Evolutionary conservation across 2,797 vertebrate species (phyloP).

Genomic region (Heterohyrax brucei): DNA sequence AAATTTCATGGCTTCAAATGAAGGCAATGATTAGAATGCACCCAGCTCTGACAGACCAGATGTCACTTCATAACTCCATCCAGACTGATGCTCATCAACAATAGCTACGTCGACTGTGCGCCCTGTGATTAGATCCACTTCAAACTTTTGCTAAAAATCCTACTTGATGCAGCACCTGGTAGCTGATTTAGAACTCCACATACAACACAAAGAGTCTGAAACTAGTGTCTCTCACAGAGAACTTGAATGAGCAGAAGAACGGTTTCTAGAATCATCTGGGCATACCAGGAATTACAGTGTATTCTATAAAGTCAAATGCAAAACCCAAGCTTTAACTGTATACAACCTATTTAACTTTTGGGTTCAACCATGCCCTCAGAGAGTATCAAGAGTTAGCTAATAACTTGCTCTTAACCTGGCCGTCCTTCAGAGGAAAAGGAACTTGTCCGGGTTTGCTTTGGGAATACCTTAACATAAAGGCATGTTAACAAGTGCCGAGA

Average conservation of each 20-base stretch:
- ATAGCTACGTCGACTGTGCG: background rate
- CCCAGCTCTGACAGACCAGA: constrained; percentile 14
- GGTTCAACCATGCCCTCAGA: background rate
- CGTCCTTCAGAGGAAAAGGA: background rate
- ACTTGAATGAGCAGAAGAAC: constrained; percentile 18
- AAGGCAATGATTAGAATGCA: constrained; percentile 25
- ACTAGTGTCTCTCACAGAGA: constrained; percentile 24
- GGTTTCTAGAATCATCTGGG: constrained; percentile 30
- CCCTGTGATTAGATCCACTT: background rate
- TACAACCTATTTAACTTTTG: constrained; percentile 45
- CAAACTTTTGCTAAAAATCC: constrained; percentile 41
- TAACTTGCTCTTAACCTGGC: constrained; percentile 28
- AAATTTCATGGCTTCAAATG: constrained; percentile 32
- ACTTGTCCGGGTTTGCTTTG: constrained; percentile 10
- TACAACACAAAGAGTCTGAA: background rate
- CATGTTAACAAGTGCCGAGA: constrained; percentile 59
- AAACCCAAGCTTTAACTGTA: constrained; percentile 39
- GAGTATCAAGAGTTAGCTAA: constrained; percentile 42
- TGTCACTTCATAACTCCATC: background rate
- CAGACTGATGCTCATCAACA: background rate
- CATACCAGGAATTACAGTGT: background rate
- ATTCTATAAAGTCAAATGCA: constrained; percentile 54
- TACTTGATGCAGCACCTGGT: background rate
- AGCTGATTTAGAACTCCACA: background rate
- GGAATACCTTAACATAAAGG: constrained; percentile 69